Conservation (phyloP, 1,140 invertebrate species). For the Scaptomyza hsui region DNA sequence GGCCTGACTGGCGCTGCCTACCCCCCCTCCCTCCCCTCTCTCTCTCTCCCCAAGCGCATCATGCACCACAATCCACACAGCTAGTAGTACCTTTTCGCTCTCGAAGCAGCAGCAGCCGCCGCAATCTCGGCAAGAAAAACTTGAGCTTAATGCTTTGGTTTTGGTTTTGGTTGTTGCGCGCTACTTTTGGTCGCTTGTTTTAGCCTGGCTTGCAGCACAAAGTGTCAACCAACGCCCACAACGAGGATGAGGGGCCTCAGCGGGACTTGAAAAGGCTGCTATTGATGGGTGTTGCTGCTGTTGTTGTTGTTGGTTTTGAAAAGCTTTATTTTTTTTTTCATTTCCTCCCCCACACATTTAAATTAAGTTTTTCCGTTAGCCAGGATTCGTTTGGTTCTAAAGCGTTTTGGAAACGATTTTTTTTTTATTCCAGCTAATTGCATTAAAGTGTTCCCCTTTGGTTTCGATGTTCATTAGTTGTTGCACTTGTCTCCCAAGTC, state of each 20-base stretch:
- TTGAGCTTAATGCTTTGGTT: slow-evolving; percentile 28
- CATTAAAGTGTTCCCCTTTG: neutral
- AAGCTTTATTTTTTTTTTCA: slow-evolving; percentile 3
- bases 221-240: slow-evolving; percentile 36
- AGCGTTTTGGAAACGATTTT: neutral
- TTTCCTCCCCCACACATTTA: neutral
- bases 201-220: slow-evolving; percentile 15
- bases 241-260: slow-evolving; percentile 10
- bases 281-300: neutral
- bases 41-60: neutral
- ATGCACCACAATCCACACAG: neutral
- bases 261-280: slow-evolving; percentile 16
- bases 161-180: neutral
- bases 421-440: neutral
- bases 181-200: slow-evolving; percentile 12
- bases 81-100: no score
- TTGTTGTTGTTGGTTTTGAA: slow-evolving; percentile 5
- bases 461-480: neutral
- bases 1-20: slow-evolving; percentile 23
- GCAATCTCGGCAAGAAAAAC: slow-evolving; percentile 26
- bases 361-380: slow-evolving; percentile 16
- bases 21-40: neutral
- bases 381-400: neutral
- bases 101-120: slow-evolving; percentile 1
- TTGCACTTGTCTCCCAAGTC: neutral